A percentile compares a stretch with the other conserved stretches of the same genome.
Conservation (phyloP, 2,113 vertebrate species). For the Eudorcas thomsonii region DNA sequence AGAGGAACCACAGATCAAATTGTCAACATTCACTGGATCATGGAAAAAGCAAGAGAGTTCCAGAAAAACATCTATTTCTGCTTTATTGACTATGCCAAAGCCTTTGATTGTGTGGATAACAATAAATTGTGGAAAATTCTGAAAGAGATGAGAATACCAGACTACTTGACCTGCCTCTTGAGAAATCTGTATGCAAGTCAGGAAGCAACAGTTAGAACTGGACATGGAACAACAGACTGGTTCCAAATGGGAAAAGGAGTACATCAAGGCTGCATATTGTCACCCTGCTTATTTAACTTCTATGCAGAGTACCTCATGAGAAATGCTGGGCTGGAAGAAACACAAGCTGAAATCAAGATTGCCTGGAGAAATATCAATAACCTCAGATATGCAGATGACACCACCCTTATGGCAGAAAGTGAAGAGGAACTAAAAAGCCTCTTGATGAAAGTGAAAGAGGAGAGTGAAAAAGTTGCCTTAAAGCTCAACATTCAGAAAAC, state of each 20-base stretch:
- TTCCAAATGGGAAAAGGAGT: background rate
- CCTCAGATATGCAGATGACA: background rate
- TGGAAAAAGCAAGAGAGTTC: background rate
- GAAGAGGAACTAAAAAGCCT: background rate
- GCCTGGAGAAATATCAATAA: rapidly evolving
- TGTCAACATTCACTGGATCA: background rate
- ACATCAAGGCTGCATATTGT: rapidly evolving
- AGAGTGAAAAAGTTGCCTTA: background rate
- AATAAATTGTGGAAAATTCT: background rate
- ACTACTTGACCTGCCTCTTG: background rate
- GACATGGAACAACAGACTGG: background rate
- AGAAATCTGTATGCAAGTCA: background rate
- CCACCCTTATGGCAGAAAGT: background rate
- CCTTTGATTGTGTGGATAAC: background rate
- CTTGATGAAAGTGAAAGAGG: background rate
- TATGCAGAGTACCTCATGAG: background rate
- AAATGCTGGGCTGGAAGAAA: background rate
- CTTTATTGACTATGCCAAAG: background rate
- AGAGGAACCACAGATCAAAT: background rate
- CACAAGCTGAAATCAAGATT: background rate
- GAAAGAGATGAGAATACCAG: background rate
- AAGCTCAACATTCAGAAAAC: background rate
- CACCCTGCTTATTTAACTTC: background rate
- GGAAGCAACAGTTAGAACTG: background rate
- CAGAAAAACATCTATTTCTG: background rate